Evolutionary conservation across 2,888 invertebrate species (phyloP), one percentile per base, ranked within the genome.

Genomic region (Caenorhabditis sinica): DNA sequence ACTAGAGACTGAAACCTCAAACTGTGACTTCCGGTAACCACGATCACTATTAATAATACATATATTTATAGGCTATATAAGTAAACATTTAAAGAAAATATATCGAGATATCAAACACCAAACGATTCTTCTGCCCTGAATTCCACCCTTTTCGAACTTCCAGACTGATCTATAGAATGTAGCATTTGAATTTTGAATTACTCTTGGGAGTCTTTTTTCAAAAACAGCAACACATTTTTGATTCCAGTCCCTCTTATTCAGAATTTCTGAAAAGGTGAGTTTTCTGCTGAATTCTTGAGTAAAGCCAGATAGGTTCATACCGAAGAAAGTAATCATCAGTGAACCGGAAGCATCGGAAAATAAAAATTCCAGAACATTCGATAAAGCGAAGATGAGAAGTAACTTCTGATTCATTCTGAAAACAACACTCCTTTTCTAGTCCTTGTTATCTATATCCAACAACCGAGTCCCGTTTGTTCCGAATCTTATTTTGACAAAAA

Each of bases 141-240:
- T 49, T 28, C 51, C 68, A 51, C 51, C 68, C 51, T 53, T 8
- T 23, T 6, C 20, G 13, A 53, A 36, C 53, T 68, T 68, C 68
- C 33, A 65, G 49, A 51, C 68, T 68, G 68, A 68, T 68, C 68
- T 51, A 51, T 53, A 68, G 30, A 68, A 66, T 33, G 1, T 36
- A 15, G 20, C 13, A 53, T 20, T 20, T 36, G 68, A 68, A 68
- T 51, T 68, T 51, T 68, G 4, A 49, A 68, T 28, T 9, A n/a
- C n/a, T 51, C 11, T 49, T 51, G 3, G 36, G 33, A 13, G 28
- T 30, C 23, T 6, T 51, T 33, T 51, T 45, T 51, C 15, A 20
- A 33, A 68, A 53, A 68, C 51, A 49, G 28, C 49, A 40, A 36
- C 49, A 49, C 49, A 43, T 63, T 43, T 43, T 40, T 30, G 5